Percentiles rank a stretch among this genome's conserved stretches.
Evolutionary conservation across 92 coral and sea anemone species (phyloP).

Genomic region (Phenganax marumi): DNA sequence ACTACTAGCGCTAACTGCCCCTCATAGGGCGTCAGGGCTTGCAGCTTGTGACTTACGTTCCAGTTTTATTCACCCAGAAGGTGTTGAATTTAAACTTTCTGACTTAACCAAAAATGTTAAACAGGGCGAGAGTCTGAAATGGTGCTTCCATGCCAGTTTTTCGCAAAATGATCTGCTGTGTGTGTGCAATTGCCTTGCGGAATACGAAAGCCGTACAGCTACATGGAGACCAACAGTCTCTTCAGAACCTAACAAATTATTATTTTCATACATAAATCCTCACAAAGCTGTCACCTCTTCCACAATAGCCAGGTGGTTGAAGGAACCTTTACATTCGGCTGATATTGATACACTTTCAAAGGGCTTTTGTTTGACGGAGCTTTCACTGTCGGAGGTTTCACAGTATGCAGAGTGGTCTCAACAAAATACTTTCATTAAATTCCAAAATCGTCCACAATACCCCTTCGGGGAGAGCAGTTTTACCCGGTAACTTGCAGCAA

Average conservation of each 20-base stretch:
- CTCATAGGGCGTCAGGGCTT: slow-evolving; percentile 48
- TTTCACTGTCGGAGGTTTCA: slow-evolving; percentile 48
- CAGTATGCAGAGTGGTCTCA: slow-evolving; percentile 55
- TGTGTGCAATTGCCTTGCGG: slow-evolving; percentile 45
- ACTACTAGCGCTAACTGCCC: slow-evolving; percentile 45
- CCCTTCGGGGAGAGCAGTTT: slow-evolving; percentile 48
- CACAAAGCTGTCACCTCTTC: slow-evolving; percentile 43
- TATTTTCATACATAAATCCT: slow-evolving; percentile 29
- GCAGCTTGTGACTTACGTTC: slow-evolving; percentile 42
- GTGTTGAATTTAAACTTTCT: slow-evolving; percentile 43
- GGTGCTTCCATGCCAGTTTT: slow-evolving; percentile 53
- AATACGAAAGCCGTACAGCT: slow-evolving; percentile 26
- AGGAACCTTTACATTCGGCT: slow-evolving; percentile 7
- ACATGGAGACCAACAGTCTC: slow-evolving; percentile 27
- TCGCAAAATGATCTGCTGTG: slow-evolving; percentile 17
- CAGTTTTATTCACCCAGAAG: slow-evolving; percentile 35
- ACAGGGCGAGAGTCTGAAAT: slow-evolving; percentile 7
- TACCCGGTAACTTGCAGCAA: slow-evolving; percentile 22
- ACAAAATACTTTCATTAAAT: slow-evolving; percentile 41
- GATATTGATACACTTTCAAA: slow-evolving; percentile 53
- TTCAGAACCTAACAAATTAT: background rate
- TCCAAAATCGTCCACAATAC: slow-evolving; percentile 51
- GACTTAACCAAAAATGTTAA: slow-evolving; percentile 30
- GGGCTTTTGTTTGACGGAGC: slow-evolving; percentile 58
- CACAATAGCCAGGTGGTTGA: slow-evolving; percentile 52